Percentiles rank a stretch among this genome's conserved stretches.
These are phyloP conservation scores for Hypothenemus hampei DNA, from an alignment of 1,140 invertebrate species.

Conservation along the genomic window DNA sequence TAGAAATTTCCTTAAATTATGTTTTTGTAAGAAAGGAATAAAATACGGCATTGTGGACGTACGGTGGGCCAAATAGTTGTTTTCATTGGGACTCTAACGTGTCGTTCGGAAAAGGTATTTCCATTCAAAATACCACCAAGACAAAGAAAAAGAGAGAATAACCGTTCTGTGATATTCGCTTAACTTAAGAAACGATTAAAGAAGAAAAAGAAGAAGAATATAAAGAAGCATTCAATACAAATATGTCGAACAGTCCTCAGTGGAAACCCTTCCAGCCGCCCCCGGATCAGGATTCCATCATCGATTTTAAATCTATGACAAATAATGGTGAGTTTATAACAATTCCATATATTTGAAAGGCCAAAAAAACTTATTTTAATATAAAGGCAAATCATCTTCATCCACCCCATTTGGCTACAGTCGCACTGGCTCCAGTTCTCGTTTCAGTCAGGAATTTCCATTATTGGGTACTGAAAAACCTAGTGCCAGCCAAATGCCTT, in stretches of 20 bases:
- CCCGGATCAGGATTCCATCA: constrained; percentile 68
- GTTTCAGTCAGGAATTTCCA: constrained; percentile 44
- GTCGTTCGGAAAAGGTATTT: no score
- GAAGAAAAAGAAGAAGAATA: constrained; percentile 30
- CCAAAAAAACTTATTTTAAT: background rate
- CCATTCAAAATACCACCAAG: no score
- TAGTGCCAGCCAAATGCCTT: constrained; percentile 27
- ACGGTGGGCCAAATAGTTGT: no score
- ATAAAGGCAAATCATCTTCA: constrained; percentile 46
- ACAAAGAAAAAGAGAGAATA: no score
- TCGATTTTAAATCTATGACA: constrained; percentile 64
- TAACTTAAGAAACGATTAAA: constrained; percentile 46
- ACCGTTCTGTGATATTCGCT: constrained; percentile 51
- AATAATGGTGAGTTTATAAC: constrained; percentile 46
- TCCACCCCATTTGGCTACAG: constrained; percentile 43
- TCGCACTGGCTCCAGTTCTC: constrained; percentile 41
- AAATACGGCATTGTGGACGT: no score
- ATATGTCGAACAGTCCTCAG: constrained; percentile 83
- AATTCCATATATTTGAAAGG: background rate
- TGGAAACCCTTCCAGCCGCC: constrained; percentile 89
- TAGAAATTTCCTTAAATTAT: no score
- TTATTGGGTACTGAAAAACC: constrained; percentile 39
- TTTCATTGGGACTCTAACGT: no score
- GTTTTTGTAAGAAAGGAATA: no score
- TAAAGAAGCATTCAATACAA: constrained; percentile 30